These are phyloP conservation scores for fruit fly (Drosophila melanogaster) DNA, from an alignment of 1,140 invertebrate genomes.

Conservation along the genomic window DNA sequence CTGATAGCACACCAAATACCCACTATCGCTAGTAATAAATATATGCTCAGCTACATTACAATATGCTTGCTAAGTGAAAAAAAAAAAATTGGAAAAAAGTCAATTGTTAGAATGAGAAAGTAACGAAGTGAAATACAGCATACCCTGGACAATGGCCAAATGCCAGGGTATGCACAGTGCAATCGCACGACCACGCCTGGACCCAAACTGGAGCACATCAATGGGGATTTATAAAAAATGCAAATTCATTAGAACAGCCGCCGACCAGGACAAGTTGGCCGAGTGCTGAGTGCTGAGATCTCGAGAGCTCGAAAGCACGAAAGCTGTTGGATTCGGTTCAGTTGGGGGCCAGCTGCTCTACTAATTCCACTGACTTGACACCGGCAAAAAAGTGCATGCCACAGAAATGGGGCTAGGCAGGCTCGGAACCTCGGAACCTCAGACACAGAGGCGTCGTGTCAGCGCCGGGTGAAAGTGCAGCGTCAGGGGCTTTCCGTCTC, in stretches of 20 bases:
- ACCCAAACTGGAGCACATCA: conserved; percentile 73
- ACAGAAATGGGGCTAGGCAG: conserved; percentile 1
- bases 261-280: conserved; percentile 7
- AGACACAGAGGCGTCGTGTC: conserved; percentile 21
- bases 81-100: too few relatives aligned
- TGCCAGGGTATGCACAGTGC: conserved; percentile 40
- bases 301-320: conserved; percentile 3
- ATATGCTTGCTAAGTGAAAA: too few relatives aligned
- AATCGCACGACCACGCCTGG: conserved; percentile 50
- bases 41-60: too few relatives aligned
- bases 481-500: conserved; percentile 41
- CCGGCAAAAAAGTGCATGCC: conserved; percentile 1
- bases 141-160: neutral
- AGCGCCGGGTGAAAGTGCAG: conserved; percentile 54
- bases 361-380: conserved; percentile 49
- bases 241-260: conserved; percentile 75
- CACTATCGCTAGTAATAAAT: neutral
- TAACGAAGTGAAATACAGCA: neutral
- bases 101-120: too few relatives aligned
- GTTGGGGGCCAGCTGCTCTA: conserved; percentile 21
- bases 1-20: neutral
- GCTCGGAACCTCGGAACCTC: neutral
- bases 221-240: conserved; percentile 83
- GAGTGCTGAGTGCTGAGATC: conserved; percentile 36
- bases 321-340: conserved; percentile 5